Conservation (phyloP, 2,113 vertebrate species). For the Periophthalmodon schlosseri region DNA sequence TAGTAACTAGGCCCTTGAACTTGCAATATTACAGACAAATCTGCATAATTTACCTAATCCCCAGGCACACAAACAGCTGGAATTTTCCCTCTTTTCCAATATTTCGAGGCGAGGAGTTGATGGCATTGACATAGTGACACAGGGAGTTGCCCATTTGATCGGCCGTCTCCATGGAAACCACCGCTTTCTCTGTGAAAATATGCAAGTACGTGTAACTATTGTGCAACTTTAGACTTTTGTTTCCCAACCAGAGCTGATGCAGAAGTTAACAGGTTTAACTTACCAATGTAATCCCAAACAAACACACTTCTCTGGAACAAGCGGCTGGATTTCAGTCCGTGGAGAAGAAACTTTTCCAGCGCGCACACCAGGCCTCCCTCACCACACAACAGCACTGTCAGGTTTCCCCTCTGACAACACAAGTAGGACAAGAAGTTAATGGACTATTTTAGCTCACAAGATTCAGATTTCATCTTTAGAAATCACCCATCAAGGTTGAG, state of each 20-base stretch:
- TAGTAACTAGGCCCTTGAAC: no score
- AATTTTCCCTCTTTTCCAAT: slow-evolving; percentile 98
- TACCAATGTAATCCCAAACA: slow-evolving; percentile 98
- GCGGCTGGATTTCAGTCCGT: slow-evolving; percentile 88
- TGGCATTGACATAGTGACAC: slow-evolving; percentile 89
- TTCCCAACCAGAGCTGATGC: slow-evolving; percentile 6
- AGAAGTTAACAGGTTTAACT: slow-evolving; percentile 54
- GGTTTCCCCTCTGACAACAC: slow-evolving; percentile 85
- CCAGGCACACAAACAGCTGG: slow-evolving; percentile 95
- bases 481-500: not conserved
- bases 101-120: slow-evolving; percentile 88
- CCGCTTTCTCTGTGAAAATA: slow-evolving; percentile 81
- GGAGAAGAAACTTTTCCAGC: slow-evolving; percentile 93
- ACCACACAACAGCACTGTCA: slow-evolving; percentile 91
- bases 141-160: slow-evolving; percentile 89
- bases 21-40: no score
- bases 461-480: slow-evolving; percentile 22
- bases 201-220: not conserved
- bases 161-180: slow-evolving; percentile 86
- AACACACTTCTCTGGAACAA: slow-evolving; percentile 97
- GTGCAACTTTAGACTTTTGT: not conserved
- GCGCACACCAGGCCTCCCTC: slow-evolving; percentile 90
- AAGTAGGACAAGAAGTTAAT: slow-evolving; percentile 18
- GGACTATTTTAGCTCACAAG: slow-evolving; percentile 6
- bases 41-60: slow-evolving; percentile 80